Evolutionary conservation across 2,113 vertebrate genomes (phyloP), one percentile per base, ranked within the genome.

Genomic region (Paralichthys olivaceus): DNA sequence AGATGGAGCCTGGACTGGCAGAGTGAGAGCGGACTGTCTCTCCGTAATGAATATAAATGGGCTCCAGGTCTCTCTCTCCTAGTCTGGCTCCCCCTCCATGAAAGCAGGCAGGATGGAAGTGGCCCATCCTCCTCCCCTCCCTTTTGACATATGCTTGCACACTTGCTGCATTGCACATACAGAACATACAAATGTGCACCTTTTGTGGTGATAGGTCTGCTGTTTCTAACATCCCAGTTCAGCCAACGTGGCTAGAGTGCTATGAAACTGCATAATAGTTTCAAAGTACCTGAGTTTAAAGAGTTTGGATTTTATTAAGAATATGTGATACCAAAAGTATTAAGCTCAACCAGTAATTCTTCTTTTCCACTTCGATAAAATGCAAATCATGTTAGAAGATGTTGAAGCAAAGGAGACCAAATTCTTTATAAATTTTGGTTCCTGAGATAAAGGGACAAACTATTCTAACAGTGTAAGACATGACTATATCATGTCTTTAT

Each of bases 41-140:
- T 66, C 81, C 79, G 83, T 92, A 90, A 92, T 93, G 89, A 93
- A 92, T 93, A 92, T 90, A 91, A 90, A 93, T 92, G 85, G 79
- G 80, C 76, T 90, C 53, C 77, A n/a, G 86, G 71, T 80, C 76
- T 85, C 76, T 34, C 85, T 78, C 75, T 65, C 81, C 81, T 84
- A 81, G 75, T 76, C 70, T 67, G 64, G 26, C 63, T 74, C 66
- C 45, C 34, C 69, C 14, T 20, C 29, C 56, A 60, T 69, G 69
- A 77, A 84, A 75, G 60, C 79, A 84, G 75, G 75, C 59, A 60
- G 74, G 29, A 63, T 62, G 25, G 65, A 66, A 53, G 59, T 15
- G 59, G 61, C 59, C 57, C 51, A 2, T 29, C 25, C 69, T 22
- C 59, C 51, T 54, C n/a, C 28, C 23, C 14, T 56, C 49, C 23